These are phyloP conservation scores for Drosophila busckii DNA, from an alignment of 1,140 invertebrate species.

Conservation along the genomic window DNA sequence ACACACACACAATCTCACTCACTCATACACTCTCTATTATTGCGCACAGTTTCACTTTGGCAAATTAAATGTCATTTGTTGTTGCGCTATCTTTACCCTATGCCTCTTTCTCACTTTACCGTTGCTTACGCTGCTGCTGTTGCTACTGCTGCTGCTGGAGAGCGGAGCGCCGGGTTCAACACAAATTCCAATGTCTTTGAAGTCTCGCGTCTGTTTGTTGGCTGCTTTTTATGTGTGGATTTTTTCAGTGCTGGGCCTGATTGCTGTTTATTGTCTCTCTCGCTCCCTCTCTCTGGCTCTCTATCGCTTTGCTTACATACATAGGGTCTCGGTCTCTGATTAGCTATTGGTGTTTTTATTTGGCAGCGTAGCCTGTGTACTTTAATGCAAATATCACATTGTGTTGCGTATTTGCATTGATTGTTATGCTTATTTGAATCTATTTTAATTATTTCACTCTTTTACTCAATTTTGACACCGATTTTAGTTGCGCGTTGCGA, in stretches of 20 bases:
- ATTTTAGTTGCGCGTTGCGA: conserved; percentile 63
- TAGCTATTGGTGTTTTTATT: conserved; percentile 48
- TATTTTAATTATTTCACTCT: conserved; percentile 36
- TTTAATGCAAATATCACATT: conserved; percentile 51
- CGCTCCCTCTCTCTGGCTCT: conserved; percentile 20
- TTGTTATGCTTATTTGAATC: conserved; percentile 17
- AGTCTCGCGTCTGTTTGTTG: conserved; percentile 30
- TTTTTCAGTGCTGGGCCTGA: conserved; percentile 42
- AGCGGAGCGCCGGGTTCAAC: conserved; percentile 40
- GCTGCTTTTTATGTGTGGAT: conserved; percentile 39
- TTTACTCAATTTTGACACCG: conserved; percentile 50
- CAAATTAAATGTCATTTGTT: conserved; percentile 61
- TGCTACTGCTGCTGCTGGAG: conserved; percentile 53
- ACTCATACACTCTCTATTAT: conserved; percentile 37
- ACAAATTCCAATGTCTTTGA: conserved; percentile 66
- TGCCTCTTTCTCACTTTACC: conserved; percentile 6
- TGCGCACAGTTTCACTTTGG: conserved; percentile 67
- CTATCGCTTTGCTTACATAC: conserved; percentile 41
- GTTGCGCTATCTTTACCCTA: conserved; percentile 32
- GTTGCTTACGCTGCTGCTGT: conserved; percentile 33
- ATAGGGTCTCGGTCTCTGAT: conserved; percentile 51
- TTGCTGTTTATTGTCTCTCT: conserved; percentile 36
- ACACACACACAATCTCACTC: too few species aligned
- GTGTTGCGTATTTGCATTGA: conserved; percentile 37
- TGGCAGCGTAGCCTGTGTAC: conserved; percentile 43